Base-by-base conservation (phyloP, 2,797 vertebrate genomes). In the Crocodylus rhombifer region DNA sequence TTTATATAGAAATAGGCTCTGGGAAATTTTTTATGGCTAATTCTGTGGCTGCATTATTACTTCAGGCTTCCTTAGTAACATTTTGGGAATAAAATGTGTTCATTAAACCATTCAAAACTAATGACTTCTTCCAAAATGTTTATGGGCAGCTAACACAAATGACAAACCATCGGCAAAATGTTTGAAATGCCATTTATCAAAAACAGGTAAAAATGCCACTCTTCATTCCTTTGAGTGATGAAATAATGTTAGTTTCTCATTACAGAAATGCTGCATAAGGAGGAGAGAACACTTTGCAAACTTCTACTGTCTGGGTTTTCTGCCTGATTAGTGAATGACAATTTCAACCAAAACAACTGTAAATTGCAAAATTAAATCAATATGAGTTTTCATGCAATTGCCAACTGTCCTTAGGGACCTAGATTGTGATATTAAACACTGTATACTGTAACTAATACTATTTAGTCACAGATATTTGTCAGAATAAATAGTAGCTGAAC, bases 31-130 rank as follows among this genome's bases (percentile, higher is more conserved):
- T 93, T 90, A 14, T 51, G 36, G 23, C 36, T 51, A 73, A 51
- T 26, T 73, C 33, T 36, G 25, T 73, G 21, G 23, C 82, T 84
- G 78, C 73, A 90, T 80, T 33, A 28, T 14, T 79, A 61, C 36
- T 95, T 73, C 51, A 86, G 63, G 92, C 87, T 86, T 90, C 55
- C 17, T 96, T 71, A 21, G 33, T 42, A 77, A 85, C 60, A 87
- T 56, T 33, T 75, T 92, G 81, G 69, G 92, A 83, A 62, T 94
- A 91, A 33, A 88, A n/a, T 91, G 71, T 94, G 15, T 57, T 88
- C 30, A 26, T 76, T 17, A 89, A 91, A 36, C 51, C 80, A 1
- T 64, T 88, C 26, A 85, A 73, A 91, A 83, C 42, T 58, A 33
- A 17, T 61, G 58, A 7, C 20, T 69, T 73, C 21, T 14, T 73